phyloP scores from a whole-genome alignment of 2,888 invertebrate genomes.

The Acrobasis suavella region DNA sequence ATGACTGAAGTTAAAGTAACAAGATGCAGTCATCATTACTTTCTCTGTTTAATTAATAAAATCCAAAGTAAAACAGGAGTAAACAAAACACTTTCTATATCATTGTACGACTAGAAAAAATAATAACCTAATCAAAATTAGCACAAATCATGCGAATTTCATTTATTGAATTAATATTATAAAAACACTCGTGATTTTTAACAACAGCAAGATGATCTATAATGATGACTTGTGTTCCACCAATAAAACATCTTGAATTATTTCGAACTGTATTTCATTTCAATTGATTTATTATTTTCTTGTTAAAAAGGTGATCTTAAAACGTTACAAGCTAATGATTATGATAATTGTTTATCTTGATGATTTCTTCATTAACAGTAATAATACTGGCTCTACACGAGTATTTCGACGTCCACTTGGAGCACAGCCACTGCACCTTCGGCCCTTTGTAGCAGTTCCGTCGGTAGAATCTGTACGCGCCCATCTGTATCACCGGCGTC shows the following conservation, averaged over 20 bases:
- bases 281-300: not conserved
- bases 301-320: not conserved
- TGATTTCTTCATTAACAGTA: slow-evolving; percentile 31
- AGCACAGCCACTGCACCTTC: slow-evolving; percentile 39
- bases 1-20: not conserved
- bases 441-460: slow-evolving; percentile 23
- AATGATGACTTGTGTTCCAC: no score
- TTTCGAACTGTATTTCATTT: no score
- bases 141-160: no score
- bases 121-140: no score
- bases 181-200: no score
- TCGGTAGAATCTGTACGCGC: slow-evolving; percentile 32
- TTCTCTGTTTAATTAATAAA: no score
- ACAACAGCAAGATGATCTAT: no score
- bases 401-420: slow-evolving; percentile 25
- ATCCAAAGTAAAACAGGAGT: no score
- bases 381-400: slow-evolving; percentile 24
- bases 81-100: no score
- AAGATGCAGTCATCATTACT: not conserved
- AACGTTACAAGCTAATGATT: slow-evolving; percentile 38
- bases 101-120: no score
- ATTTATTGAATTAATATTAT: no score
- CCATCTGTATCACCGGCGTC: slow-evolving; percentile 32
- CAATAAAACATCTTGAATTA: no score
- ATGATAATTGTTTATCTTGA: slow-evolving; percentile 41